Conservation (phyloP, 2,113 vertebrate genomes). For the Misgurnus anguillicaudatus region DNA sequence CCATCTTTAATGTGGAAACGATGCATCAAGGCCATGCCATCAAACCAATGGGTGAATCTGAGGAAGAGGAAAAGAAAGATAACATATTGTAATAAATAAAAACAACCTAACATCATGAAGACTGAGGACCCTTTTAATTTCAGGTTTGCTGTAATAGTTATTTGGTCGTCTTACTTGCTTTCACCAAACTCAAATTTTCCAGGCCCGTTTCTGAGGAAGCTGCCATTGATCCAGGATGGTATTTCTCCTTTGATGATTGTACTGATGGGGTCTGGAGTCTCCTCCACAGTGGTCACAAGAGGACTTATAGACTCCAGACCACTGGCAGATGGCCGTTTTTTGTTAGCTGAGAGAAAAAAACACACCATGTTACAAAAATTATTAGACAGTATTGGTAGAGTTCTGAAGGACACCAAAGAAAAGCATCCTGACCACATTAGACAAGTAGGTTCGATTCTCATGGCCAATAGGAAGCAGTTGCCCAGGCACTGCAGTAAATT, state of each 20-base stretch:
- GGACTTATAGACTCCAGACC: conserved; percentile 74
- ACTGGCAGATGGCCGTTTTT: conserved; percentile 62
- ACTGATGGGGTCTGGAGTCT: conserved; percentile 76
- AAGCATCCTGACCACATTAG: too few relatives aligned
- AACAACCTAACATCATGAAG: too few relatives aligned
- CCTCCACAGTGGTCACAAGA: conserved; percentile 76
- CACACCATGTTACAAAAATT: background rate
- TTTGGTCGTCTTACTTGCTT: conserved; percentile 70
- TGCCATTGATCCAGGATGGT: conserved; percentile 86
- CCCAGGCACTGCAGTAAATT: too few relatives aligned
- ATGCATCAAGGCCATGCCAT: conserved; percentile 93
- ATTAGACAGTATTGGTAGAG: background rate
- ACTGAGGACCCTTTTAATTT: too few relatives aligned
- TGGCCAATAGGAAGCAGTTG: too few relatives aligned
- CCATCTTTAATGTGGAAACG: conserved; percentile 83
- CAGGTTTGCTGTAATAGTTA: background rate
- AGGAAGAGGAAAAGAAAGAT: background rate
- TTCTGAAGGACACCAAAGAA: background rate
- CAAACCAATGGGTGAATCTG: conserved; percentile 93
- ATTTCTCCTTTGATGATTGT: conserved; percentile 76
- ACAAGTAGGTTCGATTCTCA: too few relatives aligned
- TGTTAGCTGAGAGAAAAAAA: conserved; percentile 42
- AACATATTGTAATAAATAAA: background rate
- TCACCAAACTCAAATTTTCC: conserved; percentile 91
- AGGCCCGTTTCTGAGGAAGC: conserved; percentile 85